Conservation (phyloP, 2,797 vertebrate genomes). For the Nyctibius grandis region DNA sequence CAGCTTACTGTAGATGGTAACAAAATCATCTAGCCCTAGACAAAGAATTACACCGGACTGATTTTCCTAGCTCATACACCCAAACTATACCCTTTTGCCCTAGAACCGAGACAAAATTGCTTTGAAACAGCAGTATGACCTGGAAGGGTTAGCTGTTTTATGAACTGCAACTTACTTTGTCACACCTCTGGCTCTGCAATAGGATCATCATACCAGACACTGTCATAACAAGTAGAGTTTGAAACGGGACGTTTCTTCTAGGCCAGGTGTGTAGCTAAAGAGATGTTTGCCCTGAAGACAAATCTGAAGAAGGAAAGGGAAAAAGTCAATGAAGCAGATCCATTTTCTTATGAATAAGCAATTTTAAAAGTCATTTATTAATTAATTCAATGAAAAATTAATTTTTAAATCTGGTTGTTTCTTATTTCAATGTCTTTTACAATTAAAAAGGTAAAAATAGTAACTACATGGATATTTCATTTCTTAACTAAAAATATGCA, state of each 20-base stretch:
- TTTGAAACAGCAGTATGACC: neutral
- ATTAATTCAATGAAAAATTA: neutral
- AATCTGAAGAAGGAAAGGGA: neutral
- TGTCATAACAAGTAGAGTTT: neutral
- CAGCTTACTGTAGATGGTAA: neutral
- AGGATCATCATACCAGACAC: neutral
- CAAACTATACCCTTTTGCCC: neutral
- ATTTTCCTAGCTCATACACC: neutral
- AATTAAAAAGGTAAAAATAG: neutral
- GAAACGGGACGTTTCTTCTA: neutral
- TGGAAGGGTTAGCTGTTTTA: neutral
- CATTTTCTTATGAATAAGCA: neutral
- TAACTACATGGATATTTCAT: neutral
- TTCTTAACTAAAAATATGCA: neutral
- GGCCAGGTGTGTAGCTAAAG: neutral
- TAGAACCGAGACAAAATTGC: neutral
- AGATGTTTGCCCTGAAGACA: slow-evolving; percentile 16
- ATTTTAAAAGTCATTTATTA: neutral
- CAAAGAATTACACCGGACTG: neutral
- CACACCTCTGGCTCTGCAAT: neutral
- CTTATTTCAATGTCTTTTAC: neutral
- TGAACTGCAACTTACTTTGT: neutral
- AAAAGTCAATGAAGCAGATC: neutral
- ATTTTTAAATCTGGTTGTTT: neutral
- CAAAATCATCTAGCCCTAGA: neutral